Evolutionary conservation across 1,140 invertebrate genomes (phyloP).

Genomic region (honey bee (Apis mellifera)): Amel_HAv3.1 CM009932.2:5807501-5808000

Average conservation of each 20-base stretch:
- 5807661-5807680: slow-evolving; percentile 4
- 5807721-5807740: too few species aligned
- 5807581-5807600: too few species aligned
- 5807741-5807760: slow-evolving; percentile 16
- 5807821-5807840: slow-evolving; percentile 58
- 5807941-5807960: not conserved
- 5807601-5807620: too few species aligned
- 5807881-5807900: not conserved
- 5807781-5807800: slow-evolving; percentile 60
- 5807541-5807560: too few species aligned
- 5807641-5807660: not conserved
- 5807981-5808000: slow-evolving; percentile 51
- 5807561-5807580: too few species aligned
- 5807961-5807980: slow-evolving; percentile 14
- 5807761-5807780: slow-evolving; percentile 17
- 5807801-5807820: slow-evolving; percentile 53
- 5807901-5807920: not conserved
- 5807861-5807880: not conserved
- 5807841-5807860: slow-evolving; percentile 42
- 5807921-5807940: not conserved
- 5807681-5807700: not conserved
- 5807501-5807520: too few species aligned
- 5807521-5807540: too few species aligned
- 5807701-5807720: slow-evolving; percentile 3
- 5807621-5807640: too few species aligned